Evolutionary conservation across 1,140 invertebrate species (phyloP).

Genomic region (Drosophila seguyi): DNA sequence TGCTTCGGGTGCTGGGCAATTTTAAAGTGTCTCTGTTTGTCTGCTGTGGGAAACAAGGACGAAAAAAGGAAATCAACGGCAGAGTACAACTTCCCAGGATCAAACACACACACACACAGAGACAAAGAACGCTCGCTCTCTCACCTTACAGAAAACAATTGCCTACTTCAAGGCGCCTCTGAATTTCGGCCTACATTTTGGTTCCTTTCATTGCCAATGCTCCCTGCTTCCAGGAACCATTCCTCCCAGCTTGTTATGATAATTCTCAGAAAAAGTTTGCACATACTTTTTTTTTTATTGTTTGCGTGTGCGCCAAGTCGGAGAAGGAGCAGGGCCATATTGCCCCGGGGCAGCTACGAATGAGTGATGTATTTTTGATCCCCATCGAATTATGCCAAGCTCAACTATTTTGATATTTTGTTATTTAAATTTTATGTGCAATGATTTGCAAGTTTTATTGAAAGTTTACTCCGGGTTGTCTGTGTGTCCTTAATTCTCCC

Average conservation of each 20-base stretch:
- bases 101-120: constrained; percentile 2
- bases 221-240: background rate
- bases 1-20: constrained; percentile 45
- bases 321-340: constrained; percentile 9
- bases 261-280: constrained; percentile 57
- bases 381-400: constrained; percentile 24
- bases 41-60: constrained; percentile 12
- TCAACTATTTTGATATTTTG: constrained; percentile 34
- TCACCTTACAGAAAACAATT: constrained; percentile 66
- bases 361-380: constrained; percentile 43
- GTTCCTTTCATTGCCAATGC: background rate
- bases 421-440: constrained; percentile 25
- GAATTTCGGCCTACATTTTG: constrained; percentile 23
- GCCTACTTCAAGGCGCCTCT: constrained; percentile 59
- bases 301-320: constrained; percentile 55
- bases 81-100: constrained; percentile 21
- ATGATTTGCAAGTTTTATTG: constrained; percentile 39
- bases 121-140: constrained; percentile 4
- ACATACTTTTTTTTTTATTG: constrained; percentile 52
- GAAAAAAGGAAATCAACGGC: constrained; percentile 55
- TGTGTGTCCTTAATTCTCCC: constrained; percentile 28
- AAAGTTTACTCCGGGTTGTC: constrained; percentile 19
- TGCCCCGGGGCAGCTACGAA: background rate
- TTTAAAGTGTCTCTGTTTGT: constrained; percentile 57
- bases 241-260: constrained; percentile 57